A percentile compares a stretch with the other conserved stretches of the same genome.
These are phyloP conservation scores for Pogonocichla stellata DNA, from an alignment of 2,113 vertebrate species.

Conservation along the genomic window DNA sequence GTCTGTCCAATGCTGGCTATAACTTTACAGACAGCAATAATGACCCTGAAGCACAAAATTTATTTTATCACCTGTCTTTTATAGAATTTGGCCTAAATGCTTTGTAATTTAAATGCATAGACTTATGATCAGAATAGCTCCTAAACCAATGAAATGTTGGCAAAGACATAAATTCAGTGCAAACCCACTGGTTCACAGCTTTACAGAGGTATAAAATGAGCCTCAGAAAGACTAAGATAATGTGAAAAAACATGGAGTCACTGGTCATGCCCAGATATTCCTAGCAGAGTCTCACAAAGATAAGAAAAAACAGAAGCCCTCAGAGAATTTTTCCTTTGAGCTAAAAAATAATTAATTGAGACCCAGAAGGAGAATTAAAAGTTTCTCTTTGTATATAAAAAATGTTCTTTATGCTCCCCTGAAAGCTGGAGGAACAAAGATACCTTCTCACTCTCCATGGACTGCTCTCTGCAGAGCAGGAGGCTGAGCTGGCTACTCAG, in stretches of 20 bases:
- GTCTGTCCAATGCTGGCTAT: background rate
- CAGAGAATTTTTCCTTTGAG: background rate
- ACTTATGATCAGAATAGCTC: constrained; percentile 36
- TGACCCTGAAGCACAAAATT: constrained; percentile 19
- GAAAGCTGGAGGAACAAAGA: background rate
- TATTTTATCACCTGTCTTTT: constrained; percentile 55
- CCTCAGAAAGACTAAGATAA: background rate
- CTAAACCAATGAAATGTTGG: constrained; percentile 50
- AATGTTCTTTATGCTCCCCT: background rate
- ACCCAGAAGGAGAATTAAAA: background rate
- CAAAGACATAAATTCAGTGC: constrained; percentile 45
- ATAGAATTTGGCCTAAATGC: constrained; percentile 53
- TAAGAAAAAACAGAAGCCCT: background rate
- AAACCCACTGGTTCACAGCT: constrained; percentile 30
- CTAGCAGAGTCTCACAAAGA: background rate
- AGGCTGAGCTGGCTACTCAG: background rate
- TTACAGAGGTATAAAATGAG: constrained; percentile 35
- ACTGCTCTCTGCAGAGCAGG: background rate
- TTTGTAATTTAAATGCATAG: constrained; percentile 68
- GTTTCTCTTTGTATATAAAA: background rate
- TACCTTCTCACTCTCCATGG: background rate
- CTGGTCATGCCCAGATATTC: background rate
- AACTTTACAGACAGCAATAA: constrained; percentile 44
- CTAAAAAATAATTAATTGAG: background rate
- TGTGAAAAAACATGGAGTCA: background rate